Evolutionary conservation across 2,113 vertebrate species (phyloP).

Genomic region (Trogon melanurus): DNA sequence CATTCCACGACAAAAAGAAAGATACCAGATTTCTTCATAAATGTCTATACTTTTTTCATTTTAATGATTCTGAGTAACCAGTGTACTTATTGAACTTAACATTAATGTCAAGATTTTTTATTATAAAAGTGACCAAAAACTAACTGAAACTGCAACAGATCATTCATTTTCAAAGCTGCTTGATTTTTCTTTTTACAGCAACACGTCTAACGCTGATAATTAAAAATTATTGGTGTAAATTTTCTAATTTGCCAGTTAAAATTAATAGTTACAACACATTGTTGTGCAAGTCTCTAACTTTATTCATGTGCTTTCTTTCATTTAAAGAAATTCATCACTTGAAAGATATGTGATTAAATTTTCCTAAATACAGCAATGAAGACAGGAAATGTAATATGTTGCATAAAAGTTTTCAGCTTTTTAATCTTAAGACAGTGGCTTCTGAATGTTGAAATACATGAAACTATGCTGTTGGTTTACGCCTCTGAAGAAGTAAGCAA

Average conservation of each 20-base stretch:
- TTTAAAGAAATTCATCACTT: background rate
- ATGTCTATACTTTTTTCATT: background rate
- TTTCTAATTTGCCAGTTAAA: background rate
- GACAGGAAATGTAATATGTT: background rate
- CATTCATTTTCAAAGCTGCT: background rate
- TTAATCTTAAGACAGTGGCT: background rate
- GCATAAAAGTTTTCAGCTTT: background rate
- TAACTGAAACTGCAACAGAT: background rate
- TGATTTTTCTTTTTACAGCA: background rate
- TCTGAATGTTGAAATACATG: background rate
- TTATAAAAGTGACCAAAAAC: background rate
- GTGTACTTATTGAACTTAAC: background rate
- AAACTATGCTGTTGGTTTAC: background rate
- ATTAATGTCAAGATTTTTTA: background rate
- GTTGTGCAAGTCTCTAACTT: background rate
- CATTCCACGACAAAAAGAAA: background rate
- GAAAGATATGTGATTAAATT: background rate
- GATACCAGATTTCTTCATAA: background rate
- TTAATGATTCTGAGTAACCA: background rate
- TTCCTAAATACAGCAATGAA: background rate
- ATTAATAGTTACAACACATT: background rate
- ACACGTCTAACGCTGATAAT: background rate
- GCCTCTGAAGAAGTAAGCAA: background rate
- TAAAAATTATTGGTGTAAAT: background rate
- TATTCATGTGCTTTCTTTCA: background rate